Evolutionary conservation across 2,113 vertebrate genomes (phyloP), one percentile per base, ranked within the genome.

Genomic region (Perca flavescens): DNA sequence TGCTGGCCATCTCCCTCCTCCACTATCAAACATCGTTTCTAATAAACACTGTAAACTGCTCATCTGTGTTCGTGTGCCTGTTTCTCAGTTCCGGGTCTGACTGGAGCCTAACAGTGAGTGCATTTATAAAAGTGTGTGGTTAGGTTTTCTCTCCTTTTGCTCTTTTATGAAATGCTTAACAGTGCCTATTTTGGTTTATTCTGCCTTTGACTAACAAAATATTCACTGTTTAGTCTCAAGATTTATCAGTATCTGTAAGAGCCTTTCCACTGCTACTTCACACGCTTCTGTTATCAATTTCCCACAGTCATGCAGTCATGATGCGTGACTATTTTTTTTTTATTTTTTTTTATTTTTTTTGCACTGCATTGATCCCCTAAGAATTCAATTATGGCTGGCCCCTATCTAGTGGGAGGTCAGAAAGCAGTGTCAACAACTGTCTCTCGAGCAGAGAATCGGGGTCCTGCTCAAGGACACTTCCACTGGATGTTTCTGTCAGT

Each of bases 301-400:
- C 31, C n/a, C 61, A 77, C 53, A 90, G 57, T 66, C 53, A 14
- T 66, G 15, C 73, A 15, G 25, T 60, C 77, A 54, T 12, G 69
- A 69, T 50, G 17, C 43, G 72, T 57, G 71, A 80, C 67, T n/a
- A n/a, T n/a, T n/a, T n/a, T n/a, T n/a, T n/a, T n/a, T n/a, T n/a
- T n/a, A n/a, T n/a, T n/a, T 62, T 34, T 52, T 60, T n/a, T 60
- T 49, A 34, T 47, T 56, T 77, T 61, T 72, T 57, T 25, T 21
- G 43, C 28, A n/a, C 49, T 21, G 43, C 68, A 89, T 81, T 86
- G 80, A 86, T 86, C 77, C 47, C 58, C 12, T 65, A 64, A 64
- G 77, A 86, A 84, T 89, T 86, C 80, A 83, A 78, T 80, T 80
- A 84, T 57, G 49, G 28, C 56, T 36, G 61, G 57, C 36, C 53